Conservation (phyloP, 2,797 vertebrate species). For the Percopsis omiscomaycus region DNA sequence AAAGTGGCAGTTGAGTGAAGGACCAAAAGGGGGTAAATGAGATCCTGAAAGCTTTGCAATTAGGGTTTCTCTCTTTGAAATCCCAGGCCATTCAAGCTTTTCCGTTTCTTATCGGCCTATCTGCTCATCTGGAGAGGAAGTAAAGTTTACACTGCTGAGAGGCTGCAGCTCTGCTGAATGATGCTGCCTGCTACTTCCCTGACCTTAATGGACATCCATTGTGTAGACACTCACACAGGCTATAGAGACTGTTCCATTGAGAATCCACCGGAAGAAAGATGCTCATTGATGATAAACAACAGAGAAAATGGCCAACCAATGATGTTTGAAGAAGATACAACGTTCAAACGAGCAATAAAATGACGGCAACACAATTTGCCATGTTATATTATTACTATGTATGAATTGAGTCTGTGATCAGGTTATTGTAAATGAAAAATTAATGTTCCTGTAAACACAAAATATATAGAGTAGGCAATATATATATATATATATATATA, state of each 20-base stretch:
- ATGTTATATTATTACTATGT: too few species aligned
- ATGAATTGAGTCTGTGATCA: too few species aligned
- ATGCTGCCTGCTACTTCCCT: conserved; percentile 57
- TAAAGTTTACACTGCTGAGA: conserved; percentile 70
- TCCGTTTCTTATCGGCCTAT: conserved; percentile 63
- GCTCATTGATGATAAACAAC: conserved; percentile 15
- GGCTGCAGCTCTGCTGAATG: conserved; percentile 65
- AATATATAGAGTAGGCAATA: too few species aligned
- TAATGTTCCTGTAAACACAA: too few species aligned
- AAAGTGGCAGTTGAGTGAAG: conserved; percentile 30
- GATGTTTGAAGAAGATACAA: too few species aligned
- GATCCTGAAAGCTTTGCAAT: conserved; percentile 54
- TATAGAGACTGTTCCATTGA: conserved; percentile 50
- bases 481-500: too few species aligned
- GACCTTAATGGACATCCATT: conserved; percentile 65
- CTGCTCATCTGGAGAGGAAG: conserved; percentile 78
- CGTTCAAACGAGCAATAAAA: too few species aligned
- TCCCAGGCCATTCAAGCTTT: conserved; percentile 73
- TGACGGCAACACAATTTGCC: too few species aligned
- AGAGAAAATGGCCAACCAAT: conserved; percentile 19
- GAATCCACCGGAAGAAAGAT: conserved; percentile 34
- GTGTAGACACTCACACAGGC: conserved; percentile 52
- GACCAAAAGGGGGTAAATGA: neutral
- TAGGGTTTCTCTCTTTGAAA: conserved; percentile 69
- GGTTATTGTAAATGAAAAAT: too few species aligned